Conservation (phyloP, 2,888 invertebrate species). For the Epicampocera succincta region DNA sequence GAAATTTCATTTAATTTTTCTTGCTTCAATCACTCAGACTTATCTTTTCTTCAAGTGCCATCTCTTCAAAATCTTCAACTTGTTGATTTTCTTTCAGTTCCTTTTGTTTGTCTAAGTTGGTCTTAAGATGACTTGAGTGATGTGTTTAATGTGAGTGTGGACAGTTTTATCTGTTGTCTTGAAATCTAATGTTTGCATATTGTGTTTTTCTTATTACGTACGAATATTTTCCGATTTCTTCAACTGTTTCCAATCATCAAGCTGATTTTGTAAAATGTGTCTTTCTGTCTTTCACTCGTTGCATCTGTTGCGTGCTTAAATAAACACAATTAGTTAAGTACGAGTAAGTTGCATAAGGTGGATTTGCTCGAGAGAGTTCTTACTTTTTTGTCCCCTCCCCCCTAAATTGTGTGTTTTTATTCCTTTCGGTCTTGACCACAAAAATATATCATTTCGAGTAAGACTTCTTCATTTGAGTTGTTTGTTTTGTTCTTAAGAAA, state of each 20-base stretch:
- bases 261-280: constrained; percentile 25
- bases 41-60: constrained; percentile 64
- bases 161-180: constrained; percentile 70
- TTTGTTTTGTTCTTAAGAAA: constrained; percentile 63
- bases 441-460: constrained; percentile 18
- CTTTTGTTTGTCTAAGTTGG: constrained; percentile 2
- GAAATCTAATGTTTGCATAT: constrained; percentile 71
- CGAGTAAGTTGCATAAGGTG: constrained; percentile 58
- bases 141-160: constrained; percentile 67
- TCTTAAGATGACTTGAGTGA: constrained; percentile 65
- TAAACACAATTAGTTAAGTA: constrained; percentile 67
- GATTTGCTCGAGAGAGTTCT: constrained; percentile 47
- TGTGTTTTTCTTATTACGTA: constrained; percentile 42
- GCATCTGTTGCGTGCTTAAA: constrained; percentile 65
- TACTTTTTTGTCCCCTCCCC: constrained; percentile 1
- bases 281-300: too few relatives aligned
- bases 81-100: constrained; percentile 28
- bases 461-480: constrained; percentile 52
- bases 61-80: constrained; percentile 57
- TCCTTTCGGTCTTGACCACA: constrained; percentile 2
- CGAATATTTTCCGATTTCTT: constrained; percentile 3
- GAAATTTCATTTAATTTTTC: constrained; percentile 13
- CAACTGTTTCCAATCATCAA: constrained; percentile 50
- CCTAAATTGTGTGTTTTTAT: neutral
- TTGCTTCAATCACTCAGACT: constrained; percentile 30